Conservation (phyloP, 1,140 invertebrate genomes). For the Ooceraea biroi region DNA sequence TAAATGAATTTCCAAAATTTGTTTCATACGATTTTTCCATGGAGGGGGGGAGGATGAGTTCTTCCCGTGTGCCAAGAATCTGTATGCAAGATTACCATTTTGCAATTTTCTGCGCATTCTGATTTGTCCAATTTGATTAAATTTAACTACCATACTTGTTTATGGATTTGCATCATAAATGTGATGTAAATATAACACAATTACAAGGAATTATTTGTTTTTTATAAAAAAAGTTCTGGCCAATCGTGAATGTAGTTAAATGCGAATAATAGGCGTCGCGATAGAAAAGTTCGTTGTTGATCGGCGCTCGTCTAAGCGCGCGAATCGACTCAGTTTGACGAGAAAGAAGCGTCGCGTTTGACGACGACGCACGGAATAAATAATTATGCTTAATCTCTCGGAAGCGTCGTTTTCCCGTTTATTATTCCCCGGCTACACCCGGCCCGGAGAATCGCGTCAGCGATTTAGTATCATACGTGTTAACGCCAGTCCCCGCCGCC, state of each 20-base stretch:
- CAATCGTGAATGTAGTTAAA: constrained; percentile 1
- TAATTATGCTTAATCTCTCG: constrained; percentile 58
- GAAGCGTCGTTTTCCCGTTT: constrained; percentile 47
- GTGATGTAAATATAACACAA: not conserved
- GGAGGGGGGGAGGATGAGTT: constrained; percentile 1
- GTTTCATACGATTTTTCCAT: constrained; percentile 14
- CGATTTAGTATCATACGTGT: constrained; percentile 60
- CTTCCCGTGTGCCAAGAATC: not conserved
- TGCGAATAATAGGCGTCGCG: not conserved
- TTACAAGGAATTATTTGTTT: not conserved
- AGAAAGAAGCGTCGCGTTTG: not conserved
- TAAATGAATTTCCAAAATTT: constrained; percentile 23
- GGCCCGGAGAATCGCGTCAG: constrained; percentile 55
- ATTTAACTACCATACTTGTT: not conserved
- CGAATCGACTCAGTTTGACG: constrained; percentile 13
- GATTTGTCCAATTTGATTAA: not conserved
- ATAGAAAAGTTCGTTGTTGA: constrained; percentile 5
- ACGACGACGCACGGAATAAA: constrained; percentile 42
- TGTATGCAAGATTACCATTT: not conserved
- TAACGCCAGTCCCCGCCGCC: constrained; percentile 33
- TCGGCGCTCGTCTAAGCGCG: not conserved
- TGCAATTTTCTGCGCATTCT: not conserved
- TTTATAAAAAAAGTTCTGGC: not conserved
- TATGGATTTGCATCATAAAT: not conserved
- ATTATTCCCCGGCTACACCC: constrained; percentile 47